These are phyloP conservation scores for Etheostoma spectabile DNA, from an alignment of 2,113 vertebrate species.

Conservation along the genomic window DNA sequence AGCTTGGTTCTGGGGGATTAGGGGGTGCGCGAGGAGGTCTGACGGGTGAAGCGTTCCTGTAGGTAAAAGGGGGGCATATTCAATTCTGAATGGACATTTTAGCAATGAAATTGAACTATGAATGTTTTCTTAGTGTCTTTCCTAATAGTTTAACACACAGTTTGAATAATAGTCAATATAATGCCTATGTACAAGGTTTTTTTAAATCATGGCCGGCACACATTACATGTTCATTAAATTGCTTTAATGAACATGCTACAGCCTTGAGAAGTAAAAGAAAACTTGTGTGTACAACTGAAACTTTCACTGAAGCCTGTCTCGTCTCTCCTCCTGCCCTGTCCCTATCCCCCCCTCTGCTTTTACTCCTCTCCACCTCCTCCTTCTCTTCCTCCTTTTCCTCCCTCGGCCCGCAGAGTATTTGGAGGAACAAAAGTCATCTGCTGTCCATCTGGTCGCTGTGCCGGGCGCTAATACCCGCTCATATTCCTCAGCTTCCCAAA, in stretches of 20 bases:
- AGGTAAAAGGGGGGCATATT: no score
- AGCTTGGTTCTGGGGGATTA: no score
- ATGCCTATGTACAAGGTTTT: background rate
- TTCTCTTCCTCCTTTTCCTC: constrained; percentile 10
- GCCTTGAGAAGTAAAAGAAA: background rate
- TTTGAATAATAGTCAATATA: background rate
- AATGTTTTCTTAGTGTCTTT: background rate
- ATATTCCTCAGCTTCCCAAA: constrained; percentile 71
- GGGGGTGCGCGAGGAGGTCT: no score
- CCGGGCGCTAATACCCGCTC: constrained; percentile 56
- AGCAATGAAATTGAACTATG: background rate
- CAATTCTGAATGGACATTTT: background rate
- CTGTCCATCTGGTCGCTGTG: constrained; percentile 75
- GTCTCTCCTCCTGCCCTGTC: background rate
- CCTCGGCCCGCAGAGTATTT: constrained; percentile 39
- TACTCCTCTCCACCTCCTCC: constrained; percentile 2
- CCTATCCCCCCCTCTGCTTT: constrained; percentile 3
- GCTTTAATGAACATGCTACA: background rate
- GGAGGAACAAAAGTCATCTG: constrained; percentile 76
- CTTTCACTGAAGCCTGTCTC: constrained; percentile 35
- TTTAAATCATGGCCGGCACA: background rate
- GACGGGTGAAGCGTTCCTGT: no score
- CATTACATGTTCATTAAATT: no score
- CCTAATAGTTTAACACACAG: background rate
- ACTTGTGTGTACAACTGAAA: background rate